Evolutionary conservation across 2,888 invertebrate species (phyloP), one percentile per base, ranked within the genome.

Genomic region (Pristionchus fissidentatus): DNA sequence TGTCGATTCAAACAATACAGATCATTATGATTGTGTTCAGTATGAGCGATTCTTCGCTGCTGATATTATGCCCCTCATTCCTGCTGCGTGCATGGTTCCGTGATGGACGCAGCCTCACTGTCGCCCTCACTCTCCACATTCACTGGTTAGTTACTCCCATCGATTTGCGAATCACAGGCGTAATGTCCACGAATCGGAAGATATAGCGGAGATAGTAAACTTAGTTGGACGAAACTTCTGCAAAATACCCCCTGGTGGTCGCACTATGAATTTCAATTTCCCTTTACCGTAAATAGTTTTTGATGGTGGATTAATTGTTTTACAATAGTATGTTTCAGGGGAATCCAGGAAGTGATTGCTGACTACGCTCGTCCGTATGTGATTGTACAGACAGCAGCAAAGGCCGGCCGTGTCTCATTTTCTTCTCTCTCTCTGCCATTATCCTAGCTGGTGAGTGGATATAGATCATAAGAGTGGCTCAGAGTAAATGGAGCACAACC

Each of bases 21-120:
- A n/a, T 49, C 19, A 49, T 49, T n/a, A n/a, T 60, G 8, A 43
- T 77, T 7, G 13, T 4, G 38, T 85, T 52, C 66, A 92, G 90
- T 88, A 93, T 43, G 93, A 93, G 87, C 89, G 93, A 49, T 86
- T 91, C 78, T 91, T 92, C 82, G 92, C 93, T 29, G 90, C 92
- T 38, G 92, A 91, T 60, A 92, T 93, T 92, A 84, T 93, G 46
- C 93, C 93, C 3, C 88, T 93, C 49, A 92, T 94, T 88, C 93
- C 93, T 13, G 91, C 92, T 7, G 92, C 93, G 86, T 92, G 82
- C 93, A 93, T 86, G 92, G 92, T 55, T 92, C 93, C 35, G 87
- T 91, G 13, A 92, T 93, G 92, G 93, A 94, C 86, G 92, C 90
- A 79, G 87, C 92, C 88, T 93, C 38, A 90, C 93, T 19, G 90